Base-by-base conservation (phyloP, 2,888 invertebrate species). In the Baccha elongata region DNA sequence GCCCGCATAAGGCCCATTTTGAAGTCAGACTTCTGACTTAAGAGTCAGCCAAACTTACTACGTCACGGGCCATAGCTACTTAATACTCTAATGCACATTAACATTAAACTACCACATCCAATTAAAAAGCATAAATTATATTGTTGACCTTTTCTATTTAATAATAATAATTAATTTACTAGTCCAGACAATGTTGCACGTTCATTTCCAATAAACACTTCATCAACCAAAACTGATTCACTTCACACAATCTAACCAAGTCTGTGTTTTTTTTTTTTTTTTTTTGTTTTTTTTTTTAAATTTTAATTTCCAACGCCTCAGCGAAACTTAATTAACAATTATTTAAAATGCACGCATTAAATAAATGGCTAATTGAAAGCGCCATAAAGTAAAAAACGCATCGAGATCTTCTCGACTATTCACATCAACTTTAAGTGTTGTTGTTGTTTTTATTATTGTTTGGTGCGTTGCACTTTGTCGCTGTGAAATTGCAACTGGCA, bases 341-440 rank as follows among this genome's bases (percentile, higher is more conserved):
- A 60, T 60, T 76, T 76, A 67, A 81, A 76, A 67, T 76, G 67
- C 71, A 81, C 71, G 81, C 81, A 67, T 76, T 76, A 71, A 72
- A 71, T 76, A 72, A 76, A 76, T 75, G 67, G 69, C 60, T 72
- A 76, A 81, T 76, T 81, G 76, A 67, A 65, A 81, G 81, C 76
- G 76, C 55, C 76, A 81, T 40, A 71, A 81, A 76, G 53, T 29
- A 64, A 50, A 52, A 67, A 81, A 71, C 60, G 53, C 76, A 65
- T 58, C 75, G 10, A 8, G 60, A 68, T 74, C 53, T 68, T 65
- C 46, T 55, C 17, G n/a, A 26, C 15, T 23, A 21, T 37, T 48
- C 35, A 19, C 44, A 46, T 64, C 13, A 11, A 72, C 10, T 71
- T 42, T 35, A 23, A 15, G 35, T 19, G 35, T 13, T 55, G 11